phyloP scores from a whole-genome alignment of 2,113 vertebrate genomes.

The Tauraco erythrolophus region DNA sequence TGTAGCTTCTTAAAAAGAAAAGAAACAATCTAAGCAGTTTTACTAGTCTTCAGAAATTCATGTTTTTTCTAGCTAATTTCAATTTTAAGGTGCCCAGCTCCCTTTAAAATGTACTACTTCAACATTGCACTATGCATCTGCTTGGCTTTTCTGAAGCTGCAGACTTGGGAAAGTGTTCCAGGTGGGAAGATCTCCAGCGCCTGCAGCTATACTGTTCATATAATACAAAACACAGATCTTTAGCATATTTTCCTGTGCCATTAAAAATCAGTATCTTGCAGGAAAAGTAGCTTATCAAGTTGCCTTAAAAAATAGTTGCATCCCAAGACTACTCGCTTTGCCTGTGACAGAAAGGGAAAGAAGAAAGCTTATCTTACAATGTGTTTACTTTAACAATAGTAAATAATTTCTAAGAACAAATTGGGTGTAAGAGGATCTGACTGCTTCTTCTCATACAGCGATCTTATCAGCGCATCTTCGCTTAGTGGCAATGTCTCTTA shows the following conservation, averaged over 20 bases:
- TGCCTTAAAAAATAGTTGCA: neutral
- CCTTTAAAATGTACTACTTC: neutral
- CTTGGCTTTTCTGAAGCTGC: neutral
- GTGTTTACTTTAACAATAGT: neutral
- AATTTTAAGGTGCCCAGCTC: neutral
- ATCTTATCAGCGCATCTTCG: neutral
- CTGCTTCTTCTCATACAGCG: neutral
- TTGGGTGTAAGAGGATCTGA: neutral
- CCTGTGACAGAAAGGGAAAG: neutral
- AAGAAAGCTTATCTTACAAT: neutral
- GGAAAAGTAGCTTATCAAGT: neutral
- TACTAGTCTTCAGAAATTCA: neutral
- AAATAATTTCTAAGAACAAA: conserved; percentile 23
- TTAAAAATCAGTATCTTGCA: neutral
- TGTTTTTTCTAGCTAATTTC: neutral
- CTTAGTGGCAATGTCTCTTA: neutral
- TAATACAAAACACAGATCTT: neutral
- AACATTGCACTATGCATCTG: neutral
- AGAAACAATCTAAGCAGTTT: neutral
- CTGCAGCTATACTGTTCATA: neutral
- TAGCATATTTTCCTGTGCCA: neutral
- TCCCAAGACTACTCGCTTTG: neutral
- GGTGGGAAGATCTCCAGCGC: neutral
- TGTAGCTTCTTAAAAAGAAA: neutral
- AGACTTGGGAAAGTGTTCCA: neutral